Conservation (phyloP, 2,113 vertebrate species). For the Larimichthys polyactis region DNA sequence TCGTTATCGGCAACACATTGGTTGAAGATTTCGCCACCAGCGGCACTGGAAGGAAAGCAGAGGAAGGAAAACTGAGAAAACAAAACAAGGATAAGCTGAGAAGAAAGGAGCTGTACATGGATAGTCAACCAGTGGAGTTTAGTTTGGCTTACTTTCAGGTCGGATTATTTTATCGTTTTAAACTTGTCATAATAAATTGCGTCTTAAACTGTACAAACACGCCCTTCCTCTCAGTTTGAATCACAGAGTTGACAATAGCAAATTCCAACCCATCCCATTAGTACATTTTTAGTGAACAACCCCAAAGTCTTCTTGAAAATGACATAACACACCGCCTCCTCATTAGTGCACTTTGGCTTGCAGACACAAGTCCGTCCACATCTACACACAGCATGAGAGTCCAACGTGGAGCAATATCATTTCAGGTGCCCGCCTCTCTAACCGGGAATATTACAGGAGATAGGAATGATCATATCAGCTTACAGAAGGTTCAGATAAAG, state of each 20-base stretch:
- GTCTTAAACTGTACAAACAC: conserved; percentile 23
- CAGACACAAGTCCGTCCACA: conserved; percentile 56
- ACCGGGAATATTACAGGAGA: conserved; percentile 40
- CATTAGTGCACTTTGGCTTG: conserved; percentile 49
- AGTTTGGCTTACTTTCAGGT: conserved; percentile 43
- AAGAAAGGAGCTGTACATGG: neutral
- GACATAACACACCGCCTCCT: conserved; percentile 34
- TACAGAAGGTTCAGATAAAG: conserved; percentile 47
- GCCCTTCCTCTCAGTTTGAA: conserved; percentile 51
- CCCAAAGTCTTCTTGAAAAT: conserved; percentile 14
- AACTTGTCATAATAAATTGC: conserved; percentile 50
- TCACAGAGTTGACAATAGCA: conserved; percentile 11
- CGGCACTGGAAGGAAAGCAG: conserved; percentile 84
- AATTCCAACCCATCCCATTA: conserved; percentile 32
- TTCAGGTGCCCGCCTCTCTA: conserved; percentile 9
- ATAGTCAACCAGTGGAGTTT: conserved; percentile 36
- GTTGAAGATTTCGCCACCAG: conserved; percentile 96
- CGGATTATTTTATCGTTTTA: conserved; percentile 21
- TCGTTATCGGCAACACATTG: conserved; percentile 94
- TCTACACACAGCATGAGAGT: conserved; percentile 23
- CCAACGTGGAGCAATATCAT: conserved; percentile 45
- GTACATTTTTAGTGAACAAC: conserved; percentile 14
- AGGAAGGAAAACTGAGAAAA: conserved; percentile 44
- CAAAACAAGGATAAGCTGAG: conserved; percentile 13
- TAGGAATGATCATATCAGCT: conserved; percentile 42